Evolutionary conservation across 2,888 invertebrate species (phyloP).

Genomic region (Zele albiditarsus): DNA sequence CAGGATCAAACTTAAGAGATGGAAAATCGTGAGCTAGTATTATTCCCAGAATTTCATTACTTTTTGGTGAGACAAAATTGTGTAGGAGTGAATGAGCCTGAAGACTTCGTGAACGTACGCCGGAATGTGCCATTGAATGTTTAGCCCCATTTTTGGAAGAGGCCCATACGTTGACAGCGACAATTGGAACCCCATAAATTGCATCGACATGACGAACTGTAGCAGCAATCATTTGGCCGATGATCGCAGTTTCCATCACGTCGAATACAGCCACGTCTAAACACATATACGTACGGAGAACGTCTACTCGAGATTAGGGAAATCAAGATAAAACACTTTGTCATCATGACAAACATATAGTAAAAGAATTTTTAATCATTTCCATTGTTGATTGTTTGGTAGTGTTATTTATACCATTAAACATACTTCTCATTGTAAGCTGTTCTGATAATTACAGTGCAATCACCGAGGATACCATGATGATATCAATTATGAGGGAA

Average conservation of each 20-base stretch:
- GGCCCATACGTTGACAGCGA: slow-evolving; percentile 89
- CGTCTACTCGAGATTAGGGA: slow-evolving; percentile 78
- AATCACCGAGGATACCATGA: no score
- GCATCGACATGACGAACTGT: slow-evolving; percentile 89
- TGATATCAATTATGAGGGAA: no score
- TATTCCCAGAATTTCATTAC: not conserved
- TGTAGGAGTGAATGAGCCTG: slow-evolving; percentile 15
- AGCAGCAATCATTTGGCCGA: slow-evolving; percentile 89
- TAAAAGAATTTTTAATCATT: not conserved
- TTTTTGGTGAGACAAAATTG: not conserved
- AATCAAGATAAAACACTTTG: slow-evolving; percentile 60
- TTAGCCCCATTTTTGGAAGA: slow-evolving; percentile 91
- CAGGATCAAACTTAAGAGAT: not conserved
- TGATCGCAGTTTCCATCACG: slow-evolving; percentile 90
- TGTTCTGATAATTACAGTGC: no score
- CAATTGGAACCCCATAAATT: slow-evolving; percentile 93
- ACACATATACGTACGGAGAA: slow-evolving; percentile 87
- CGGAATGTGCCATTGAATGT: slow-evolving; percentile 59
- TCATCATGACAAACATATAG: slow-evolving; percentile 51
- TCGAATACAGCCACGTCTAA: slow-evolving; percentile 87
- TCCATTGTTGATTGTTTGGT: not conserved
- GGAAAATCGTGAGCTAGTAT: not conserved
- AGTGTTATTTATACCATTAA: no score
- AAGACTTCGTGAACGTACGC: slow-evolving; percentile 11
- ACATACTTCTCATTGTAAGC: no score